Base-by-base conservation (phyloP, 37 sponge, comb jelly and placozoan species). In the Mnemiopsis leidyi region DNA sequence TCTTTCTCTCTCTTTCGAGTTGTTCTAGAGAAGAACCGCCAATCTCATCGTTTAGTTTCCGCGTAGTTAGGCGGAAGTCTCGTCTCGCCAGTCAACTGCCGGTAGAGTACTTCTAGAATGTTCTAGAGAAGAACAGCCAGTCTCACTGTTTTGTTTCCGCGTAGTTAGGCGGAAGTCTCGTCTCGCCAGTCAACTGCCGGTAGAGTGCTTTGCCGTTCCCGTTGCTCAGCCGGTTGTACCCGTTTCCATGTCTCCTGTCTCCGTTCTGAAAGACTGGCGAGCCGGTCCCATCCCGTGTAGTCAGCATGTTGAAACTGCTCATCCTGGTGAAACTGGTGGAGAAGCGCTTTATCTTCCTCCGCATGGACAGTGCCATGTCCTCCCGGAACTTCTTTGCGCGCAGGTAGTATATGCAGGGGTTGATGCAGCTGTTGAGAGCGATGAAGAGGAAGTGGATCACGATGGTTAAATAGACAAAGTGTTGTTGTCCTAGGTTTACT, bases 381-480 rank as follows among this genome's bases (percentile, higher is more conserved):
- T 77, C 90, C 29, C 90, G 2, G 90, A 85, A 85, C 29, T 38
- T 38, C 48, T 40, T 38, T 5, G 90, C 90, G 0, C 90, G 39
- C 29, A 85, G 90, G 90, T 85, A 85, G 90, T 85, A 85, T 16
- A 85, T 85, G 36, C 90, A 85, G 90, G 90, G 90, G 90, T 85
- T 85, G 90, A 85, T 85, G 61, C 90, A 85, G 61, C 90, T 85
- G 90, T 85, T 85, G 38, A 85, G 40, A n/a, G 90, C 90, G 7
- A 40, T 85, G 61, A 39, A 85, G 38, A 85, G 25, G 30, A 85
- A 85, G 61, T 85, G 90, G 9, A 9, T 25, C 21, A 32, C 35
- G 1, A 77, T 77, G 0, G 35, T 77, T 2, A 77, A 20, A 36
- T 77, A 77, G 36, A 77, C 79, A 13, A 16, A 31, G 26, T 1